These are phyloP conservation scores for Lamellibrachia columna DNA, from an alignment of 2,888 invertebrate species.

Conservation along the genomic window DNA sequence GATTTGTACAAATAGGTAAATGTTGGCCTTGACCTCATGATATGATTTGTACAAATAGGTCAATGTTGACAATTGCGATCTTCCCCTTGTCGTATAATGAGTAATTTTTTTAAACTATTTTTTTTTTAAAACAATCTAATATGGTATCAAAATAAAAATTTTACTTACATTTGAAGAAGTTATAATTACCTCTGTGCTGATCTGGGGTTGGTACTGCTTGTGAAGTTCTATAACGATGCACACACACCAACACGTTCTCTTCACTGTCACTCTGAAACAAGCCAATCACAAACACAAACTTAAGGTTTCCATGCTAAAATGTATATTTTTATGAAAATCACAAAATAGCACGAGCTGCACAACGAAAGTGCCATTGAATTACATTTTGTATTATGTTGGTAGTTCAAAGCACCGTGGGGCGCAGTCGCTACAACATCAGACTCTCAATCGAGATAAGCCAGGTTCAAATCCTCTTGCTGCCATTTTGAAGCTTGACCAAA, in stretches of 20 bases:
- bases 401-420: no score
- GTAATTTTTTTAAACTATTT: background rate
- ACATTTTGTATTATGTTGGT: no score
- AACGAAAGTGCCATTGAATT: no score
- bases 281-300: background rate
- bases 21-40: no score
- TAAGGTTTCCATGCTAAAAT: no score
- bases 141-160: background rate
- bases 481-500: no score
- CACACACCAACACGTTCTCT: conserved; percentile 96
- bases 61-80: background rate
- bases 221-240: conserved; percentile 97
- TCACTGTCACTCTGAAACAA: conserved; percentile 85
- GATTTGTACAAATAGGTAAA: no score
- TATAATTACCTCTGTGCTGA: conserved; percentile 81
- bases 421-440: no score
- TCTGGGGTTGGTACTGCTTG: conserved; percentile 91
- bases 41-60: background rate
- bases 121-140: background rate
- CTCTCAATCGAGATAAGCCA: no score
- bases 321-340: no score
- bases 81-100: background rate
- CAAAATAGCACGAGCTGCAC: no score
- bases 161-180: background rate
- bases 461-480: no score